Base-by-base conservation (phyloP, 2,888 invertebrate genomes). In the Leptura quadrifasciata region DNA sequence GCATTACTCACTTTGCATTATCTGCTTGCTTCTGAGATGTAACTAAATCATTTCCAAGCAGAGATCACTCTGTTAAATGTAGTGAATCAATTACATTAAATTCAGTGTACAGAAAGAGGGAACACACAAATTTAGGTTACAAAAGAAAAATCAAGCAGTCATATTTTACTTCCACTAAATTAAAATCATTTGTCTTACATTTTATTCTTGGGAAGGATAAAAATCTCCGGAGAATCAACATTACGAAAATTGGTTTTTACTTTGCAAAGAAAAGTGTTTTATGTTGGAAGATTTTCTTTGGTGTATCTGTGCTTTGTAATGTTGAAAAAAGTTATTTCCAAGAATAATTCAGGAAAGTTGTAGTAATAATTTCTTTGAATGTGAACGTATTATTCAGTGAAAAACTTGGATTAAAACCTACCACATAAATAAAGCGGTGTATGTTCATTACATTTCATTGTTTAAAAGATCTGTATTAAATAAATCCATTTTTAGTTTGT, bases 171-270 rank as follows among this genome's bases (percentile, higher is more conserved):
- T 69, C 69, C 69, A 57, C 58, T 69, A 69, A 69, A 69, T 69
- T 58, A 69, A 69, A 69, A 57, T 58, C 35, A 39, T 69, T 69
- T 69, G 39, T 58, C 69, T 69, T 69, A 21, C 18, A 18, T 69
- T 55, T 57, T 69, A 57, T 69, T 39, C 35, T 35, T 18, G 17
- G 6, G 18, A 15, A 35, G 55, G 68, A 71, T 60, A 68, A 58
- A 61, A 74, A 74, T 77, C 74, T 72, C 76, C 47, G 47, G 65
- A 72, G 76, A 70, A 60, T 74, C 76, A 72, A 72, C 79, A 79
- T 79, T 79, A 79, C 72, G 76, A 74, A 75, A 79, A 79, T 79
- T 79, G 76, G 79, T 76, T 79, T 74, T 75, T 73, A 71, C 61
- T 61, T 71, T 71, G 68, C 20, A 67, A 67, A 39, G 39, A 63